Conservation (phyloP, 2,888 invertebrate genomes). For the Eledona agricola region DNA sequence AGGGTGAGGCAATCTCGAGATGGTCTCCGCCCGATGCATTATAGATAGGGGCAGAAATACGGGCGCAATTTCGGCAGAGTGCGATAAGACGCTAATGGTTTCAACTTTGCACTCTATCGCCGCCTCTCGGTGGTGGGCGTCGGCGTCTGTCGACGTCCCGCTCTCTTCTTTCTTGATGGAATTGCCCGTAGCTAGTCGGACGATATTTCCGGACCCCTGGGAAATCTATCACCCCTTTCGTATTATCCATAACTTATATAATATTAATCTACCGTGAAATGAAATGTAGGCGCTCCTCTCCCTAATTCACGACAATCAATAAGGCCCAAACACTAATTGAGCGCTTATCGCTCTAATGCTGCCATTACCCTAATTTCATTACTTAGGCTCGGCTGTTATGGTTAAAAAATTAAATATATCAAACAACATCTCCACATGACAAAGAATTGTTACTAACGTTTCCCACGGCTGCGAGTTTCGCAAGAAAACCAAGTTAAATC, state of each 20-base stretch:
- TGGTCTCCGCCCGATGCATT: constrained; percentile 61
- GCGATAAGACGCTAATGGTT: constrained; percentile 68
- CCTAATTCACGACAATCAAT: constrained; percentile 54
- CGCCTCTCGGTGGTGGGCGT: constrained; percentile 46
- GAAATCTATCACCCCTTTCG: constrained; percentile 64
- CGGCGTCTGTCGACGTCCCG: constrained; percentile 45
- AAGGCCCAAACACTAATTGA: constrained; percentile 51
- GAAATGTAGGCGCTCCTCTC: constrained; percentile 58
- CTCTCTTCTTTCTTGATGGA: constrained; percentile 44
- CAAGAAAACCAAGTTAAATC: constrained; percentile 37
- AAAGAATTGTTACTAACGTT: too few species aligned
- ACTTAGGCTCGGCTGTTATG: constrained; percentile 34
- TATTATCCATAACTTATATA: constrained; percentile 64
- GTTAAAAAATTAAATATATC: too few species aligned
- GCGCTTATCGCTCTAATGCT: constrained; percentile 47
- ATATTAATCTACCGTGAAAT: constrained; percentile 65
- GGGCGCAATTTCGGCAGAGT: constrained; percentile 63
- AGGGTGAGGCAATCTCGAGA: constrained; percentile 54
- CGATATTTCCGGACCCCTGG: constrained; percentile 52
- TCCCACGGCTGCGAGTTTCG: constrained; percentile 8
- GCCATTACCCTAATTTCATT: constrained; percentile 40
- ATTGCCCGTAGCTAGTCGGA: constrained; percentile 38
- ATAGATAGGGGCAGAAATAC: constrained; percentile 65
- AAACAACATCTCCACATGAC: too few species aligned
- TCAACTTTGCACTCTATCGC: constrained; percentile 69